Percentiles rank a stretch among this genome's conserved stretches.
Evolutionary conservation across 2,888 invertebrate genomes (phyloP).

Genomic region (Acanthosepion pharaonis): DNA sequence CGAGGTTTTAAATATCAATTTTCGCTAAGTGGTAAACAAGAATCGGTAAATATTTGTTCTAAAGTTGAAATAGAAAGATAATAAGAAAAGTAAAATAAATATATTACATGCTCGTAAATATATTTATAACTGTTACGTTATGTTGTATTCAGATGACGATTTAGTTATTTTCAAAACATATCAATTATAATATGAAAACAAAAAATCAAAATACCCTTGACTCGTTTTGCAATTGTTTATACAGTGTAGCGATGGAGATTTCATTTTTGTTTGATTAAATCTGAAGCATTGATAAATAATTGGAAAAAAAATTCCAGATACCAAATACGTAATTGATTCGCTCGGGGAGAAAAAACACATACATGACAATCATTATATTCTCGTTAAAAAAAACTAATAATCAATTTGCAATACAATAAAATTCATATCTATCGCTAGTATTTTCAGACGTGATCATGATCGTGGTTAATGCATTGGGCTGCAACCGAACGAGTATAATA

Average conservation of each 20-base stretch:
- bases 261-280: not conserved
- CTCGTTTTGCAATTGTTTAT: not conserved
- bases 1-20: slow-evolving; percentile 20
- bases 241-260: not conserved
- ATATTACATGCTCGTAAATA: not conserved
- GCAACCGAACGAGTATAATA: not conserved
- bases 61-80: not conserved
- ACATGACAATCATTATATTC: not conserved
- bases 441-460: not conserved
- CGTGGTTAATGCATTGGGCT: not conserved
- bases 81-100: not conserved
- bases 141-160: not conserved
- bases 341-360: not conserved
- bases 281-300: slow-evolving; percentile 21
- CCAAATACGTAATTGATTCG: not conserved
- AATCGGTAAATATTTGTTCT: not conserved
- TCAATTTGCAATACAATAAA: not conserved
- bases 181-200: not conserved
- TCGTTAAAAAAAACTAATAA: not conserved
- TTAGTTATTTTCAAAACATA: not conserved
- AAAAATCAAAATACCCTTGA: not conserved
- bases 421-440: not conserved
- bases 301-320: not conserved
- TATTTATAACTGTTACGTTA: not conserved
- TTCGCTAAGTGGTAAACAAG: not conserved